Conservation (phyloP, 2,888 invertebrate genomes). For the Trachelus iudaicus region DNA sequence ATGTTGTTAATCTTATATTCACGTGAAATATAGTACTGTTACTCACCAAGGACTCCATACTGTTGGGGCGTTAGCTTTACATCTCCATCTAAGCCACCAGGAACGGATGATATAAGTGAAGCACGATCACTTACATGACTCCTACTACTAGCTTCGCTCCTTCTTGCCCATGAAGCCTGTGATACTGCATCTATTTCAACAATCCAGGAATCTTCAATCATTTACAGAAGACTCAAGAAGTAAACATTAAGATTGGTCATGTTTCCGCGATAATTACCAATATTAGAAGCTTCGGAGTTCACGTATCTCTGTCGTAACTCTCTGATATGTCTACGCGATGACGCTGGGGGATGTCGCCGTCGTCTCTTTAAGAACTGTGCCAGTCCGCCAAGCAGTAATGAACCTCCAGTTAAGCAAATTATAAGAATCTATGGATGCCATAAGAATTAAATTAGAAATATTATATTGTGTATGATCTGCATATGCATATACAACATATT, state of each 20-base stretch:
- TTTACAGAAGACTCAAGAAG: background rate
- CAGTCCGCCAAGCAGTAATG: constrained; percentile 83
- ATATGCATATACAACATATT: constrained; percentile 10
- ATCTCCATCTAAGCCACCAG: constrained; percentile 68
- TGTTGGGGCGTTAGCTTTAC: constrained; percentile 85
- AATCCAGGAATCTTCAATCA: background rate
- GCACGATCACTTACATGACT: constrained; percentile 61
- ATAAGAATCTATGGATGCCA: constrained; percentile 72
- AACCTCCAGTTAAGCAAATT: constrained; percentile 81
- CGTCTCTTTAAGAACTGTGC: constrained; percentile 83
- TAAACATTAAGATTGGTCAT: background rate
- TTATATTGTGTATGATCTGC: background rate
- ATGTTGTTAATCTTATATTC: background rate
- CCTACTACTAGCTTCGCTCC: constrained; percentile 59
- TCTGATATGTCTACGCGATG: constrained; percentile 50
- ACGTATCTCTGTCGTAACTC: constrained; percentile 56
- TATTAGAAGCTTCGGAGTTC: constrained; percentile 56
- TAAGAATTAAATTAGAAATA: constrained; percentile 5
- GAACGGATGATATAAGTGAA: constrained; percentile 60
- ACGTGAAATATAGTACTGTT: constrained; percentile 10
- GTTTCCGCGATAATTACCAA: constrained; percentile 45
- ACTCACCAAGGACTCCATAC: constrained; percentile 89
- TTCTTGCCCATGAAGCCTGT: constrained; percentile 61
- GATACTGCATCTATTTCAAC: constrained; percentile 52
- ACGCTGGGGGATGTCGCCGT: constrained; percentile 54